These are phyloP conservation scores for Dryas iulia DNA, from an alignment of 1,140 invertebrate genomes.

Conservation along the genomic window DNA sequence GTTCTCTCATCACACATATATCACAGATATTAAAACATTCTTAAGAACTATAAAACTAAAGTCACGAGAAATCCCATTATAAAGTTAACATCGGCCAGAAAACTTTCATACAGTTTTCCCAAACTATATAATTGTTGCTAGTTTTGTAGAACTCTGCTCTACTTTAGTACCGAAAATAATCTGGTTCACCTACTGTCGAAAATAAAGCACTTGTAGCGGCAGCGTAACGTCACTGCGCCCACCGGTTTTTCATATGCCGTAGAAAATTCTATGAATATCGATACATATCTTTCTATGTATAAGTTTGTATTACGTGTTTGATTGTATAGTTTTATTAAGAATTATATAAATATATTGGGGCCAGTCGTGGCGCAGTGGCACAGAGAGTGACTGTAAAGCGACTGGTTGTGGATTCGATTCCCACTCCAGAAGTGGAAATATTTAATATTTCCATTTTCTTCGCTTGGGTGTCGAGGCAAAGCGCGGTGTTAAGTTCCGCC, in stretches of 20 bases:
- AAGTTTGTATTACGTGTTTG: not conserved
- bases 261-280: not conserved
- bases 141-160: not conserved
- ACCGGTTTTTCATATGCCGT: not conserved
- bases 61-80: not conserved
- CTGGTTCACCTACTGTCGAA: constrained; percentile 1
- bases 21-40: too few species aligned
- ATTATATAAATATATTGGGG: too few species aligned
- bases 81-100: not conserved
- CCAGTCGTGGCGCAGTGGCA: too few species aligned
- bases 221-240: not conserved
- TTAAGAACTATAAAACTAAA: not conserved
- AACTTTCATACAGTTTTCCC: not conserved
- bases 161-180: not conserved
- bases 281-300: not conserved
- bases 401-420: too few species aligned
- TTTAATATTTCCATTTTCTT: too few species aligned
- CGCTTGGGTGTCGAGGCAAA: too few species aligned
- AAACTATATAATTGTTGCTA: not conserved
- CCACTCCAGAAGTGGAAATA: too few species aligned
- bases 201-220: not conserved
- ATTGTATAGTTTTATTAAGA: too few species aligned
- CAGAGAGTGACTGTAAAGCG: too few species aligned
- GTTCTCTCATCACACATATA: too few species aligned
- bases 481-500: too few species aligned